Base-by-base conservation (phyloP, 2,797 vertebrate species). In the Eurystomus glaucurus region DNA sequence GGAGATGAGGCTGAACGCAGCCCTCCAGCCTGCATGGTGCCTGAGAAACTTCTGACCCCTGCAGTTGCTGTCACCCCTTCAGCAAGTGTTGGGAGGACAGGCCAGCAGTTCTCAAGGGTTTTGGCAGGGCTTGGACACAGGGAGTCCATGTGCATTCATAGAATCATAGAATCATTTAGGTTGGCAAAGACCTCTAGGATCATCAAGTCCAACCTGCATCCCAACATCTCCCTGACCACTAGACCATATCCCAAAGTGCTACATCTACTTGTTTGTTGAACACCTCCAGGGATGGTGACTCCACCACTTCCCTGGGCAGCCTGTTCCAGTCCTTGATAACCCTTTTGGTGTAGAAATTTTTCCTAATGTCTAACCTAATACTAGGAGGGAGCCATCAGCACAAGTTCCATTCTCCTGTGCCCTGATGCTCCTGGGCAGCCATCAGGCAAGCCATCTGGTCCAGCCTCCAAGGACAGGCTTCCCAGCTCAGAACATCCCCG, bases 101-200 rank as follows among this genome's bases (percentile, higher is more conserved):
- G 61, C 13, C 90, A 75, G 45, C 29, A 41, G 29, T 14, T 52
- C 70, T 81, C 50, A 8, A 4, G 37, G 39, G 31, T 43, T 69
- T 62, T 1, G 0, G 26, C 26, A 37, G 75, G 68, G 25, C 70
- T 71, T 0, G 0, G 45, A 10, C 35, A n/a, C 0, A 1, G 14
- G 7, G 10, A 41, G 28, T 65, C 18, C 0, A 0, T 21, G 21
- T 39, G 57, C 45, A 14, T 54, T 75, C 48, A 37, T 37, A 37
- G 37, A 37, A 37, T 37, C 37, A 37, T 37, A 37, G 37, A 37
- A 37, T 37, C 37, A 37, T 37, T 37, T 37, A 37, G 37, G 37
- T 37, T 37, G 37, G 37, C 11, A 37, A 37, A 37, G 37, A 37
- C 37, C 37, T 37, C 37, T 37, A 37, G 37, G 37, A 37, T 37